Base-by-base conservation (phyloP, 1,140 invertebrate genomes). In the Pseudachorutes palmiensis region DNA sequence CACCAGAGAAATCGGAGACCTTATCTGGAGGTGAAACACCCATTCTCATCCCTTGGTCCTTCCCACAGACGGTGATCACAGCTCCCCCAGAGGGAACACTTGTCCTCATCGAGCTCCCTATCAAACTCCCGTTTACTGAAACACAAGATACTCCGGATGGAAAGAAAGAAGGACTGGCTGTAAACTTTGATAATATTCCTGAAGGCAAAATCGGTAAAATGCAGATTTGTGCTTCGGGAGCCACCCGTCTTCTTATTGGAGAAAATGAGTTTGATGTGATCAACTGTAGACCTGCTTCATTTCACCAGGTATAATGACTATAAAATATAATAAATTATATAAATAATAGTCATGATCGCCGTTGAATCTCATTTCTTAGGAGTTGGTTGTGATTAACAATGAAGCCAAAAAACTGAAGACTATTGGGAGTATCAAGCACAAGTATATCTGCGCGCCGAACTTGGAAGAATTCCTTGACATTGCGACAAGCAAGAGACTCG, bases 191-290 rank as follows among this genome's bases (percentile, higher is more conserved):
- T 1, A 76, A 80, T 63, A 65, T 84, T 67, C 80, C 82, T 67
- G 83, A 84, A 62, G 83, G 83, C 0, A 78, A 79, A 62, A 81
- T 84, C 48, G 83, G 83, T 2, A 83, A 81, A 73, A 75, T 85
- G 57, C 73, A 80, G 33, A 75, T 83, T 0, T 80, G 81, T 68
- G 78, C 79, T n/a, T 84, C 83, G 0, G 83, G 83, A 0, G 79
- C 80, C 41, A 78, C 82, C 36, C 81, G 80, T 51, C 72, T 84
- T 3, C 62, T 77, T 2, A 73, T 85, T 0, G 83, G 83, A 0
- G 79, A 83, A 55, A 81, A 80, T 0, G 72, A 75, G 1, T 83
- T 83, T 70, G 82, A 84, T 76, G 77, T 84, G 71, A 72, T 76
- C 29, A 69, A 77, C 68, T 79, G 78, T 1, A 75, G 78, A 16